Evolutionary conservation across 2,113 vertebrate species (phyloP).

Genomic region (Crocuta crocuta): DNA sequence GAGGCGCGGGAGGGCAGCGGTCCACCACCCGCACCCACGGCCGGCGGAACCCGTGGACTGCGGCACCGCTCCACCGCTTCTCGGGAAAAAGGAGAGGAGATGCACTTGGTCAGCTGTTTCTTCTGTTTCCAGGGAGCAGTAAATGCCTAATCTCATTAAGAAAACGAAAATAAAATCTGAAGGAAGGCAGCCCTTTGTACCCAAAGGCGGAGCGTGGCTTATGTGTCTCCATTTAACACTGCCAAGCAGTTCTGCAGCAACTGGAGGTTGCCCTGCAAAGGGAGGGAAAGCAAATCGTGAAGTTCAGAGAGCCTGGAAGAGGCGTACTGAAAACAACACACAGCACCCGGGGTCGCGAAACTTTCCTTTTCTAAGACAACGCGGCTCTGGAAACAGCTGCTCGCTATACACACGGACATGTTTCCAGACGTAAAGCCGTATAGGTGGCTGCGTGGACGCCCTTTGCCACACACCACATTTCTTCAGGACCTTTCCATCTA

Average conservation of each 20-base stretch:
- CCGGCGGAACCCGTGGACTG: constrained; percentile 67
- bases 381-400: neutral
- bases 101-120: constrained; percentile 83
- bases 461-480: neutral
- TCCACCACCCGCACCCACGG: constrained; percentile 59
- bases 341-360: neutral
- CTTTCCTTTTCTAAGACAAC: neutral
- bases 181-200: constrained; percentile 90
- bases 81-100: constrained; percentile 83
- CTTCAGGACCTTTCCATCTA: neutral
- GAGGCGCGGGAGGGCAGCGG: constrained; percentile 79
- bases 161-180: constrained; percentile 87
- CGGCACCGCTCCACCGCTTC: constrained; percentile 63
- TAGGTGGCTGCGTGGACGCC: neutral
- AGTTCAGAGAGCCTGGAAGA: neutral
- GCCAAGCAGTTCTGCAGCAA: constrained; percentile 97
- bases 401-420: neutral
- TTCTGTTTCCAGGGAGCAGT: constrained; percentile 83
- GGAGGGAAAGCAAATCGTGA: constrained; percentile 54
- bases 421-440: neutral
- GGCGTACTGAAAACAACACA: neutral
- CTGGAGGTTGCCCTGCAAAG: constrained; percentile 95
- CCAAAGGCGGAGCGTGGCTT: constrained; percentile 85
- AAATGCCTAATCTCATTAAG: constrained; percentile 84
- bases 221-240: constrained; percentile 96